Base-by-base conservation (phyloP, 2,113 vertebrate genomes). In the Xenopus borealis region DNA sequence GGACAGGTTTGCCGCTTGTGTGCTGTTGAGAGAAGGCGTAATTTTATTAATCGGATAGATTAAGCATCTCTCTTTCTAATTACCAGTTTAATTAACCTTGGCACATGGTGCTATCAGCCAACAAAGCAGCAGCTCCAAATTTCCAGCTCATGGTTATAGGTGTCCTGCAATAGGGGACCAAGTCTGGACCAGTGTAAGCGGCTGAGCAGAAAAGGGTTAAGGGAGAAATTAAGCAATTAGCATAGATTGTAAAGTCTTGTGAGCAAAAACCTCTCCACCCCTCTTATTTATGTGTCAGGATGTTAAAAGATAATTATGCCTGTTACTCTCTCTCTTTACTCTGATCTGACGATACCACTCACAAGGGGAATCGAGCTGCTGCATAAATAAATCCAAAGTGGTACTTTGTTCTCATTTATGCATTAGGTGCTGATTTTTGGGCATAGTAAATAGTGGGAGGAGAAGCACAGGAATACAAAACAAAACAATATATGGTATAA, bases 11-110 rank as follows among this genome's bases (percentile, higher is more conserved):
- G 64, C 55, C 18, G 30, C 58, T 53, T 27, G 18, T 63, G 18
- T 46, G 47, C 27, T 77, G 61, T 18, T 27, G 58, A 77, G 66
- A 64, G 67, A 77, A 77, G 61, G 46, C 50, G 74, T 64, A 69
- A 77, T 70, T 77, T 77, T 77, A 77, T 77, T 77, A 77, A 77
- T 77, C 66, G 59, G 74, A 77, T 77, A 70, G 66, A 77, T 77
- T 77, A 77, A 77, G 74, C 59, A 70, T 70, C 74, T 77, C 74
- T 70, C 66, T 77, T 77, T 77, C 74, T 77, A 77, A 77, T 77
- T 77, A 77, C 74, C 66, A 70, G 74, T 77, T 77, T 77, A 77
- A 77, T 77, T 77, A 77, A 77, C 74, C 74, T 77, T 77, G 74
- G 74, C 74, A 77, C 47, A 19, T 58, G 17, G 67, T 77, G 67